Evolutionary conservation across 2,797 vertebrate species (phyloP).

Genomic region (Chaetodon trifasciatus): DNA sequence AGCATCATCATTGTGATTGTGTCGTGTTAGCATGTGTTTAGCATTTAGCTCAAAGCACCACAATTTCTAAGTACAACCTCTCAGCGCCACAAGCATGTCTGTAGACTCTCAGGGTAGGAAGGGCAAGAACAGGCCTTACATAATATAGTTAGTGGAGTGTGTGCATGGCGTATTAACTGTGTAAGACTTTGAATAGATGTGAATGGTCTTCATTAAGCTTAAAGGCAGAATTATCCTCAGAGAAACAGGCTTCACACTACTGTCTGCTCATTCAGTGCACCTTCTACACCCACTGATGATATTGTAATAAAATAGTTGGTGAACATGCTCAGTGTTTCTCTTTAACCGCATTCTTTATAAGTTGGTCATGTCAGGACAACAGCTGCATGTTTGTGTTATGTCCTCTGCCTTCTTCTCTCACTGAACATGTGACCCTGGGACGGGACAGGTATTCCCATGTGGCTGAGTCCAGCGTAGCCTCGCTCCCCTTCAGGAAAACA

Average conservation of each 20-base stretch:
- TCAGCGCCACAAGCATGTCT: background rate
- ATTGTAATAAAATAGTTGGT: slow-evolving; percentile 1
- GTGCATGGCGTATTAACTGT: background rate
- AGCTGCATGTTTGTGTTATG: slow-evolving; percentile 21
- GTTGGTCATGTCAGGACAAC: slow-evolving; percentile 9
- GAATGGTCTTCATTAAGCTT: slow-evolving; percentile 8
- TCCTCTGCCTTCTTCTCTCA: slow-evolving; percentile 39
- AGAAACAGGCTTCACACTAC: background rate
- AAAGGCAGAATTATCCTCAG: background rate
- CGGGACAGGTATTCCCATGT: slow-evolving; percentile 54
- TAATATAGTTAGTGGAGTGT: background rate
- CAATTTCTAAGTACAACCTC: background rate
- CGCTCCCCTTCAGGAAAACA: slow-evolving; percentile 32
- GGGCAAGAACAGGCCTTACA: background rate
- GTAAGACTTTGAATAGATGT: background rate
- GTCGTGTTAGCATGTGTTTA: background rate
- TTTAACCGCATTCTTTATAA: slow-evolving; percentile 25
- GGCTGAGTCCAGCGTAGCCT: slow-evolving; percentile 18
- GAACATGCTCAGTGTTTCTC: background rate
- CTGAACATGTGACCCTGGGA: slow-evolving; percentile 41
- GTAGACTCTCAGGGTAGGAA: background rate
- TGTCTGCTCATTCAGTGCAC: background rate
- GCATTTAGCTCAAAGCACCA: background rate
- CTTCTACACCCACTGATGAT: slow-evolving; percentile 7
- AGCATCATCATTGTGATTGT: background rate